A percentile compares a stretch with the other conserved stretches of the same genome.
phyloP scores from a whole-genome alignment of 2,113 vertebrate genomes.

The Apteryx owenii region DNA sequence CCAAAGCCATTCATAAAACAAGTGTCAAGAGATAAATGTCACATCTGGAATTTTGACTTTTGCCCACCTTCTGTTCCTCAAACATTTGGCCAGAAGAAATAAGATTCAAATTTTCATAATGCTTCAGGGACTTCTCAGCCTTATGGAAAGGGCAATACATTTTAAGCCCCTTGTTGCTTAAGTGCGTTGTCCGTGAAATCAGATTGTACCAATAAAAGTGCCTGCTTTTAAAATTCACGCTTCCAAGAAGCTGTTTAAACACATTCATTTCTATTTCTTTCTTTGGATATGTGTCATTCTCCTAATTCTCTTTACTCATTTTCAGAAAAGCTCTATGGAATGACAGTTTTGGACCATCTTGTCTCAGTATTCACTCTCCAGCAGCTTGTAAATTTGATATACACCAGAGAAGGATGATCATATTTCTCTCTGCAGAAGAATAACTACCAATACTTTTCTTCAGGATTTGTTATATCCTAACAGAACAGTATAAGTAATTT shows the following conservation, averaged over 20 bases:
- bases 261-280: not conserved
- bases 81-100: conserved; percentile 41
- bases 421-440: not conserved
- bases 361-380: rapidly evolving
- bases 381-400: not conserved
- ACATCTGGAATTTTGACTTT: conserved; percentile 14
- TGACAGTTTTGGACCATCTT: not conserved
- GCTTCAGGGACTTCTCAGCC: not conserved
- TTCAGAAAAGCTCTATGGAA: not conserved
- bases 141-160: conserved; percentile 29
- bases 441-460: not conserved
- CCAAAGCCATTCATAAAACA: not conserved
- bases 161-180: conserved; percentile 10
- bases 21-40: conserved; percentile 16
- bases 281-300: not conserved
- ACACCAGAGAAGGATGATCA: not conserved
- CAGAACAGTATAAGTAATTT: not conserved
- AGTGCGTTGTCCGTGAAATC: conserved; percentile 4
- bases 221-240: conserved; percentile 19
- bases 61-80: conserved; percentile 12
- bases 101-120: conserved; percentile 28
- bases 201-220: not conserved
- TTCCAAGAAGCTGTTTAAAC: not conserved
- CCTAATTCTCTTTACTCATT: not conserved
- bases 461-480: not conserved